Evolutionary conservation across 2,888 invertebrate genomes (phyloP), one percentile per base, ranked within the genome.

Genomic region (Drosophila affinis): DNA sequence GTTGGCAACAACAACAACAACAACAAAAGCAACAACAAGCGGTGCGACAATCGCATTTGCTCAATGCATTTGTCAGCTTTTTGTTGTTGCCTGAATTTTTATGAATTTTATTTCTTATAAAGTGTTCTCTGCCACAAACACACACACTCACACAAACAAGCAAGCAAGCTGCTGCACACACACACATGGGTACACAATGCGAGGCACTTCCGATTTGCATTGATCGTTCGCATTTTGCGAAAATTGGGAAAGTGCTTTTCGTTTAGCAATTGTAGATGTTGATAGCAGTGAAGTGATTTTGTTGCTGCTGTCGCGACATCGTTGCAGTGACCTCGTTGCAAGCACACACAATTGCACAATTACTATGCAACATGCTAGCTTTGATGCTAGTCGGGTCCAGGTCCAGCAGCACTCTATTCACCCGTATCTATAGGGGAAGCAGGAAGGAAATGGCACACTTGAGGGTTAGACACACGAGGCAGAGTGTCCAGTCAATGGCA

Each of bases 171-270:
- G 57, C 74, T 57, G 34, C 75, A 76, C 59, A 55, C 75, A 76
- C 59, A 55, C 21, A 57, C 62, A 60, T 27, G 39, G 14, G 2
- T 6, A 39, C 18, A 51, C 49, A 24, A 12, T 44, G 60, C 81
- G 79, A 81, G 72, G 62, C 77, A 88, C 86, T 85, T 85, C 89
- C 85, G 89, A 85, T 87, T 87, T 87, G 67, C 72, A 76, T 81
- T 78, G 81, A 88, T 87, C 81, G 87, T 64, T 72, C 78, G 78
- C 78, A 72, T 53, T 72, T 74, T 72, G 58, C 39, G 81, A 54
- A 85, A 63, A 85, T 85, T 86, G 76, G 78, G 83, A 83, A 83
- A 83, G 83, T 87, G 85, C 60, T 72, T 70, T 57, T 53, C 48
- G 70, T 47, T 44, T 52, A 34, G 57, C 34, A 70, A 67, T 53